Percentiles rank a stretch among this genome's conserved stretches.
Evolutionary conservation across 2,888 invertebrate species (phyloP).

Genomic region (Pilophorus perplexus): DNA sequence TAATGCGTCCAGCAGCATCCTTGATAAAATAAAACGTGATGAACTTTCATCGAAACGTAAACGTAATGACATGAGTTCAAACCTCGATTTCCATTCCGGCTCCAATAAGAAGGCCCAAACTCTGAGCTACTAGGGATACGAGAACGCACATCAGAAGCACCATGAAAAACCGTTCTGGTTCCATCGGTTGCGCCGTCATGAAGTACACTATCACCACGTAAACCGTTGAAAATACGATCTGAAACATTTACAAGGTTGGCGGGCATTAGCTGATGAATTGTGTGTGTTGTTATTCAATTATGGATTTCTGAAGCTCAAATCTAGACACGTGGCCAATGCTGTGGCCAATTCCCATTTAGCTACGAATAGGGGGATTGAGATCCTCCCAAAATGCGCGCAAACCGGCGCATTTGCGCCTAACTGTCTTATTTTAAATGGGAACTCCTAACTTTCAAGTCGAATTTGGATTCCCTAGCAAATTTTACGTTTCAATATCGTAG

Average conservation of each 20-base stretch:
- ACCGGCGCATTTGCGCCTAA: too few relatives aligned
- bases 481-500: too few relatives aligned
- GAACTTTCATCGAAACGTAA: neutral
- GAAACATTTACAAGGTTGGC: slow-evolving; percentile 51
- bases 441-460: too few relatives aligned
- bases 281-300: neutral
- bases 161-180: slow-evolving; percentile 76
- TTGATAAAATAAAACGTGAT: neutral
- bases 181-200: slow-evolving; percentile 93
- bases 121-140: slow-evolving; percentile 88
- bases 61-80: neutral
- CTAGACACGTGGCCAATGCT: too few relatives aligned
- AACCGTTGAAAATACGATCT: slow-evolving; percentile 82
- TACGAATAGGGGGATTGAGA: too few relatives aligned
- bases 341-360: too few relatives aligned
- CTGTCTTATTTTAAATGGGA: too few relatives aligned
- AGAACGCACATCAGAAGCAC: slow-evolving; percentile 73
- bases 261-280: neutral
- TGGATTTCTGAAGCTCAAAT: too few relatives aligned
- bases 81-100: slow-evolving; percentile 86
- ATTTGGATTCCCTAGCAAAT: too few relatives aligned
- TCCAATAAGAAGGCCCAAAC: slow-evolving; percentile 86
- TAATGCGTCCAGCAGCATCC: neutral
- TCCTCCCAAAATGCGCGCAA: too few relatives aligned
- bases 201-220: slow-evolving; percentile 91